Evolutionary conservation across 2,888 invertebrate species (phyloP), one percentile per base, ranked within the genome.

Genomic region (Seira ritae): DNA sequence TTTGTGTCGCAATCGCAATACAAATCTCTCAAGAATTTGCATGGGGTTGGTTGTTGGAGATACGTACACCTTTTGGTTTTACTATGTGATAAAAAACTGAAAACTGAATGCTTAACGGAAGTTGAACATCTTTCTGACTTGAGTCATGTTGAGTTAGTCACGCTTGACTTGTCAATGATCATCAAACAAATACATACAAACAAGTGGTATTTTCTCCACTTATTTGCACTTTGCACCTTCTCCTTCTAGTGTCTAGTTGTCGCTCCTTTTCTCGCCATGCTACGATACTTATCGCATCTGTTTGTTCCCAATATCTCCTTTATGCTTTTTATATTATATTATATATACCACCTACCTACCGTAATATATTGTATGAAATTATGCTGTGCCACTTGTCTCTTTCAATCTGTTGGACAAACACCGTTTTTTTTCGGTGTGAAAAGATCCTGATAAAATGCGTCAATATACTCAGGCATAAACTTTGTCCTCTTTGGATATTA

Each of bases 51-150:
- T n/a, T n/a, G n/a, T n/a, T n/a, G n/a, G n/a, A n/a, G n/a, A n/a
- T n/a, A n/a, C n/a, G n/a, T n/a, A n/a, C n/a, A n/a, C n/a, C n/a
- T n/a, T n/a, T n/a, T n/a, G n/a, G n/a, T n/a, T n/a, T n/a, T n/a
- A n/a, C n/a, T n/a, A n/a, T n/a, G n/a, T n/a, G n/a, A n/a, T n/a
- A n/a, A n/a, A n/a, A n/a, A n/a, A n/a, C n/a, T n/a, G n/a, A n/a
- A n/a, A n/a, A n/a, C n/a, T n/a, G n/a, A 60, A 60, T 17, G 60
- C n/a, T 60, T n/a, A 60, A n/a, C 60, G 60, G 60, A 60, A 60
- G 60, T 60, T 60, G 60, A 60, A 60, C 60, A 60, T 60, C 60
- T 60, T 60, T 60, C 60, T 60, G 60, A 60, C 60, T 60, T 60
- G 60, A 60, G 60, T 60, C 60, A n/a, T n/a, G 60, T 60, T n/a